A percentile compares a stretch with the other conserved stretches of the same genome.
These are phyloP conservation scores for Poecile montanus DNA, from an alignment of 2,797 vertebrate genomes.

Conservation along the genomic window DNA sequence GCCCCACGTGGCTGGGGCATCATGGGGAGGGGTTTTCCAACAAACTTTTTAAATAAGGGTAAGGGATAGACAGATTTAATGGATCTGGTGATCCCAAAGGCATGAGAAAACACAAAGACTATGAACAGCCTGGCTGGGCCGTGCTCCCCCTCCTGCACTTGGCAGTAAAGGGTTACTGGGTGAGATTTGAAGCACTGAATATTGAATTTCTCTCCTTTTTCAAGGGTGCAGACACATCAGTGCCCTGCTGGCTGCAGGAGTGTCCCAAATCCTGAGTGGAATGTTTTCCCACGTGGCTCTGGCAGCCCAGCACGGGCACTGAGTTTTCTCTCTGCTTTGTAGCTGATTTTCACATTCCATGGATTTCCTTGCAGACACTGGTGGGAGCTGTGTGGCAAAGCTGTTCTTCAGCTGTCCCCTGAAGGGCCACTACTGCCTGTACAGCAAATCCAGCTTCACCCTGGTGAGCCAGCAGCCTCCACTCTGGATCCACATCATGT, in stretches of 20 bases:
- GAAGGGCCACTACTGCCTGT: constrained; percentile 94
- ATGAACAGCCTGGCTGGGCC: neutral
- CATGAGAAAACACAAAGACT: neutral
- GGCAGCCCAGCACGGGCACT: neutral
- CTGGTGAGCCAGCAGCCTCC: constrained; percentile 88
- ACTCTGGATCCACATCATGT: constrained; percentile 95
- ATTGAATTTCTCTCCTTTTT: neutral
- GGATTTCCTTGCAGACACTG: constrained; percentile 78
- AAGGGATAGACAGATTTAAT: neutral
- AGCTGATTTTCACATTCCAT: neutral
- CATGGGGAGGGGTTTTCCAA: neutral
- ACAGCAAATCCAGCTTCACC: constrained; percentile 89
- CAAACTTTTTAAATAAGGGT: neutral
- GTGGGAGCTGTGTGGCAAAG: constrained; percentile 85
- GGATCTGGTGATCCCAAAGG: neutral
- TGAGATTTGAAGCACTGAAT: neutral
- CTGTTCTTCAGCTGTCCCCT: constrained; percentile 91
- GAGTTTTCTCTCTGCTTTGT: neutral
- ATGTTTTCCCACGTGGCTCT: accelerated
- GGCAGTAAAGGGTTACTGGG: neutral
- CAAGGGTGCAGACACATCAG: neutral
- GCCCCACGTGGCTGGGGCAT: neutral
- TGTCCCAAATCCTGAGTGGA: no score
- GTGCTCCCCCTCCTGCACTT: neutral
- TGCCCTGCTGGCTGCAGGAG: neutral